Percentiles rank a stretch among this genome's conserved stretches.
Evolutionary conservation across 2,797 vertebrate genomes (phyloP).

Genomic region (Glyptemys insculpta): DNA sequence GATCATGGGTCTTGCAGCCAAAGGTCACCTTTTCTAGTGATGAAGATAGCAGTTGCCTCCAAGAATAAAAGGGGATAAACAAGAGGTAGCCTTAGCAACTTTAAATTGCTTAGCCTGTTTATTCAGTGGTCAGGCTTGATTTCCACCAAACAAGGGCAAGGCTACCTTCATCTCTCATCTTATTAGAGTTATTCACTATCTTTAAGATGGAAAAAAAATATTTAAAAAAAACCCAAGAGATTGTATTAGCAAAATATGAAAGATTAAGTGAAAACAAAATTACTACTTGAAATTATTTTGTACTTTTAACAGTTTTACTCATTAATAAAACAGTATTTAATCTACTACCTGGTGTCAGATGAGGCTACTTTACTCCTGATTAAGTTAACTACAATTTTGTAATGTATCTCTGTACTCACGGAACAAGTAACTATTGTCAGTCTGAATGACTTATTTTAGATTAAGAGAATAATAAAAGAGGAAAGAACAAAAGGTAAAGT

Average conservation of each 20-base stretch:
- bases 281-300: neutral
- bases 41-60: neutral
- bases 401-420: neutral
- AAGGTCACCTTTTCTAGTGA: neutral
- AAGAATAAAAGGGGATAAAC: neutral
- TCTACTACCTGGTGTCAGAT: neutral
- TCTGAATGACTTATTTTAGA: neutral
- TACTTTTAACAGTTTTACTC: neutral
- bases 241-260: neutral
- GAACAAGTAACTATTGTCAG: neutral
- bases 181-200: neutral
- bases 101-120: neutral
- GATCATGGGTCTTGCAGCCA: neutral
- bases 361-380: neutral
- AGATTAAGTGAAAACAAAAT: neutral
- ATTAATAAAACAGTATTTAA: neutral
- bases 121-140: neutral
- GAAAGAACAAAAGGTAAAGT: neutral
- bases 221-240: neutral
- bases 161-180: neutral
- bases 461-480: neutral
- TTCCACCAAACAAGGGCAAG: neutral
- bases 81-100: neutral
- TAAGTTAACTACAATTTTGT: neutral
- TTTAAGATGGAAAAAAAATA: neutral